These are phyloP conservation scores for Drosophila borborema DNA, from an alignment of 2,888 invertebrate species.

Conservation along the genomic window DNA sequence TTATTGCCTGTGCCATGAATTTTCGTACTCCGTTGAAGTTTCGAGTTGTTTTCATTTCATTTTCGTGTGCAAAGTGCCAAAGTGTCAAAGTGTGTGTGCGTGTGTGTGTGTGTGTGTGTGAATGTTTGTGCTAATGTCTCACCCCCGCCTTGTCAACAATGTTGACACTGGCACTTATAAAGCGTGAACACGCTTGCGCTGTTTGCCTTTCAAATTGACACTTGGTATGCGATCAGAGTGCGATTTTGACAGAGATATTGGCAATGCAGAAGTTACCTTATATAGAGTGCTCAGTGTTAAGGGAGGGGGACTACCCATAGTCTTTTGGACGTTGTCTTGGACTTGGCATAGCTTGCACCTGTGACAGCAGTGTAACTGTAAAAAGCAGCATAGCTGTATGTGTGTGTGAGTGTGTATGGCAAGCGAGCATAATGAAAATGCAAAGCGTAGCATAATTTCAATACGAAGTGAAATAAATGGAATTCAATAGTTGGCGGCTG, in stretches of 20 bases:
- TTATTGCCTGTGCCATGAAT: conserved; percentile 12
- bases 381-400: background rate
- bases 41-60: background rate
- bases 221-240: conserved; percentile 37
- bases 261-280: background rate
- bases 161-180: conserved; percentile 61
- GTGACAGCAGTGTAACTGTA: conserved; percentile 53
- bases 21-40: conserved; percentile 26
- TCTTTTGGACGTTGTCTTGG: background rate
- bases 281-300: conserved; percentile 2
- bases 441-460: conserved; percentile 76
- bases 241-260: conserved; percentile 21
- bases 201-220: conserved; percentile 63
- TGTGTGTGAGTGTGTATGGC: conserved; percentile 28
- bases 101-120: background rate
- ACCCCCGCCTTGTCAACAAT: conserved; percentile 40
- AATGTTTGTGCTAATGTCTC: conserved; percentile 5
- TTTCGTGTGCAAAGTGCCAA: background rate
- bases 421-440: conserved; percentile 67
- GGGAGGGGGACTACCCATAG: conserved; percentile 13
- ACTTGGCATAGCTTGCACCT: conserved; percentile 49
- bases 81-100: background rate
- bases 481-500: conserved; percentile 59
- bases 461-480: conserved; percentile 39
- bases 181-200: conserved; percentile 63